phyloP scores from a whole-genome alignment of 2,113 vertebrate genomes.

The Himantopus leucocephalus region DNA sequence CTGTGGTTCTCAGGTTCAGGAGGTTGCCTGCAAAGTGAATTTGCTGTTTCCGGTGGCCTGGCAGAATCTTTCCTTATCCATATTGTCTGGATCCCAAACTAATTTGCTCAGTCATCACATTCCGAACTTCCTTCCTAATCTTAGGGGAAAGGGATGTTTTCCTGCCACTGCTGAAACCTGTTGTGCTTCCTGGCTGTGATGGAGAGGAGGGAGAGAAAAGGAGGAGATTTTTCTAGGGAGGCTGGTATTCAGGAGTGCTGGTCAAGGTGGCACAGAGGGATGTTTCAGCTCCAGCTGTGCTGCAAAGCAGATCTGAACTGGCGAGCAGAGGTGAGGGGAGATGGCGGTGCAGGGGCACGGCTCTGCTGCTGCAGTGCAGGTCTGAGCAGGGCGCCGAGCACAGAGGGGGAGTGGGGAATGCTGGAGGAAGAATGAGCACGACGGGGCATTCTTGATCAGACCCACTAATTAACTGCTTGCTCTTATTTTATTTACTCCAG shows the following conservation, averaged over 20 bases:
- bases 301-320: not conserved
- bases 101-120: not conserved
- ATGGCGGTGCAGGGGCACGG: not conserved
- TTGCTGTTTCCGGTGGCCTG: not conserved
- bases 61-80: not conserved
- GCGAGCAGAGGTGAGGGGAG: not conserved
- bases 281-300: not conserved
- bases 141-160: not conserved
- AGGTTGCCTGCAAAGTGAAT: not conserved
- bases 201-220: not conserved
- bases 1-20: not conserved
- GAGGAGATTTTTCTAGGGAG: not conserved
- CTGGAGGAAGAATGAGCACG: not conserved
- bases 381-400: not conserved
- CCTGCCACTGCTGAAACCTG: not conserved
- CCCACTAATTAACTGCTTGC: conserved; percentile 37
- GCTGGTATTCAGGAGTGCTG: not conserved
- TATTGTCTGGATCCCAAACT: not conserved
- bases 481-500: conserved; percentile 41
- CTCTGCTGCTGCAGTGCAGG: not conserved
- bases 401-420: not conserved
- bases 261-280: not conserved
- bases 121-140: not conserved
- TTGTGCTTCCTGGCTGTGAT: not conserved
- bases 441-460: conserved; percentile 28